Conservation (phyloP, 2,113 vertebrate species). For the Bungarus multicinctus region DNA sequence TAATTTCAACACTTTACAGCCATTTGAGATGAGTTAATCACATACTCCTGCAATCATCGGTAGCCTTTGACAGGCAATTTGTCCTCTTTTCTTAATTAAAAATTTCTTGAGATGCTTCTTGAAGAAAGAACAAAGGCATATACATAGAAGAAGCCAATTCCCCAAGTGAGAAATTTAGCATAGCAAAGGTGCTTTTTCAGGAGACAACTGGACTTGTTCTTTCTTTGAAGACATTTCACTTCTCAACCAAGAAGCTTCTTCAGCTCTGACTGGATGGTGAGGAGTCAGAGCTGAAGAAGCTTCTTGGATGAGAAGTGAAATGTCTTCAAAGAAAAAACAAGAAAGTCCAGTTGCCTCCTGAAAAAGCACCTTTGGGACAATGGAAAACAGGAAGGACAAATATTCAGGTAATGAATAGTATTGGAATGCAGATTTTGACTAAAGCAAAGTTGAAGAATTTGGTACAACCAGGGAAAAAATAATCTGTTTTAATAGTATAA, state of each 20-base stretch:
- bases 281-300: no score
- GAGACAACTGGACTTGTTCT: no score
- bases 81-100: background rate
- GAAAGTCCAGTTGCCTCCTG: no score
- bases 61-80: background rate
- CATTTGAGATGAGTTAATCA: background rate
- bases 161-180: background rate
- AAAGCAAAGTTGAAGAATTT: background rate
- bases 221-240: no score
- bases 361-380: no score
- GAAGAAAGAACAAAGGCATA: background rate
- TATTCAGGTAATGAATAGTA: background rate
- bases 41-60: background rate
- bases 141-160: background rate
- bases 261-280: no score
- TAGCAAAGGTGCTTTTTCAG: background rate
- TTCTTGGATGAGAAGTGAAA: no score
- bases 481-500: background rate
- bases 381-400: background rate
- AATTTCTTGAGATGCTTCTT: background rate
- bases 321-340: no score
- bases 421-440: background rate
- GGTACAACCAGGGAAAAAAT: background rate
- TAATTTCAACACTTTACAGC: background rate
- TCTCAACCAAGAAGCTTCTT: no score